A percentile compares a stretch with the other conserved stretches of the same genome.
These are phyloP conservation scores for Cololabis saira DNA, from an alignment of 2,113 vertebrate species.

Conservation along the genomic window DNA sequence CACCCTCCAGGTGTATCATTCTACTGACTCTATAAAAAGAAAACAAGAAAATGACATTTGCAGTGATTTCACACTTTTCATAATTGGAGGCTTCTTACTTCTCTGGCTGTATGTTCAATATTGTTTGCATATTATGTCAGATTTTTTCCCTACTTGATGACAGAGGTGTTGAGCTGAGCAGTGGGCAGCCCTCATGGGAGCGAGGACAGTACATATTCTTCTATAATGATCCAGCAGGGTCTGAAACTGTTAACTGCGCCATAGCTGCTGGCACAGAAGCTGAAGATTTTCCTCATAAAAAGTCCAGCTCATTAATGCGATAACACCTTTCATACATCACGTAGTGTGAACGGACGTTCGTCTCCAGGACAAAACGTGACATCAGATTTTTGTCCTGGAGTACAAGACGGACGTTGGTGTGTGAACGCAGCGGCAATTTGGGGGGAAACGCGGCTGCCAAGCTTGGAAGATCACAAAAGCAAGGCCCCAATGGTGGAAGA, in stretches of 20 bases:
- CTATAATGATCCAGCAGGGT: conserved; percentile 51
- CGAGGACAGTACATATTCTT: conserved; percentile 1
- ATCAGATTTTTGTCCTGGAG: neutral
- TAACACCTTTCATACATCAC: neutral
- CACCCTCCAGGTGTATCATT: neutral
- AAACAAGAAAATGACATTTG: no score
- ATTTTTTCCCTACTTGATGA: conserved; percentile 6
- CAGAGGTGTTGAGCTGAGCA: neutral
- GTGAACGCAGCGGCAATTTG: conserved; percentile 17
- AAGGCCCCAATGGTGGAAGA: conserved; percentile 42
- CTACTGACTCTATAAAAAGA: no score
- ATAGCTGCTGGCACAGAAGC: conserved; percentile 16
- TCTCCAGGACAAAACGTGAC: neutral
- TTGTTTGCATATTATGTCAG: neutral
- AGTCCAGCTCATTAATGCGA: neutral
- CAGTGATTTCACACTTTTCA: no score
- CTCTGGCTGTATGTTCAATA: neutral
- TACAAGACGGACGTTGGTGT: conserved; percentile 10
- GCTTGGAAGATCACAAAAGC: conserved; percentile 30
- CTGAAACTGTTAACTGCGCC: conserved; percentile 58
- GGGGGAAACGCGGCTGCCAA: conserved; percentile 20
- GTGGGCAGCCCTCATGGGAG: conserved; percentile 20
- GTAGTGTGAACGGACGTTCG: conserved; percentile 9
- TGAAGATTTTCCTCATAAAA: conserved; percentile 7
- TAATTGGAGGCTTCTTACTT: neutral